Base-by-base conservation (phyloP, 2,113 vertebrate species). In the Apodemus sylvaticus region DNA sequence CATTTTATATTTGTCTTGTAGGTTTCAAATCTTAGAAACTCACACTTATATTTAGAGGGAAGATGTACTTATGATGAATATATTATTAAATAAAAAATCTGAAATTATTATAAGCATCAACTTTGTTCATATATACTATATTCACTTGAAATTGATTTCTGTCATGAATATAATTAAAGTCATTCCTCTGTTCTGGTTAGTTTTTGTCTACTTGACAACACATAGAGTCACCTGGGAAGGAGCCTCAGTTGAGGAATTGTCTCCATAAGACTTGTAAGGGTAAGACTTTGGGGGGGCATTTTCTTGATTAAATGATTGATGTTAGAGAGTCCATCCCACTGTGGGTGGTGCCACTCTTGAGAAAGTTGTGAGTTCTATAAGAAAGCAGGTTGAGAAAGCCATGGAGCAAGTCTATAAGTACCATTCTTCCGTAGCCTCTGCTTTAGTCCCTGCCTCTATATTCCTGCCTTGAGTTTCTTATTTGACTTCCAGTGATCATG, bases 1-100 rank as follows among this genome's bases (percentile, higher is more conserved):
- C 71, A 95, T 93, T 96, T 95, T 86, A 92, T 98, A 91, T 98
- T 96, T 97, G 97, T 97, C 95, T 78, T 96, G 96, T 85, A 96
- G 68, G n/a, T 95, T 94, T 94, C 48, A 92, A 48, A 83, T 96
- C 14, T 97, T 96, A 96, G 78, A 98, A 93, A 95, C 85, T 93
- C 82, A 98, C 64, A 73, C 87, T 94, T 94, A 92, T 42, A 95
- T 87, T 90, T 92, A 95, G 94, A 92, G 78, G 77, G 89, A 51
- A 89, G 60, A 82, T 77, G 42, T 85, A 97, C 96, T 98, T 17
- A 71, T 86, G 74, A 86, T 86, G 76, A 95, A 93, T 83, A 60
- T 36, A 77, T 87, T 93, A 90, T 68, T 55, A 94, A 91, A 95
- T n/a, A 79, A 79, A 14, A 17, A 87, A 20, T 1, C 92, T 51